Evolutionary conservation across 2,113 vertebrate genomes (phyloP).

Genomic region (Brachypteracias leptosomus): DNA sequence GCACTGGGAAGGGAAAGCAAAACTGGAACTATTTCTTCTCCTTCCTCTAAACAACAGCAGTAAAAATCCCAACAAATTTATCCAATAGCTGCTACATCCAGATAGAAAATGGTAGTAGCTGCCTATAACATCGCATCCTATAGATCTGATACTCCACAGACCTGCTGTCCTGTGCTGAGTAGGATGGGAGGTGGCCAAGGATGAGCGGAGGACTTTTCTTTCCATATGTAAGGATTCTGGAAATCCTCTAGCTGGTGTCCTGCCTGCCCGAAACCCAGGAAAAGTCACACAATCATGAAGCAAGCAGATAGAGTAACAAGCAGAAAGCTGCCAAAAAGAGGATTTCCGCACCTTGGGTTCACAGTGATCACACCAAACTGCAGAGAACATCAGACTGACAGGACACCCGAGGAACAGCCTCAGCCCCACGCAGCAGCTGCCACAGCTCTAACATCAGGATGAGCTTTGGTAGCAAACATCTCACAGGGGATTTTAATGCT

Average conservation of each 20-base stretch:
- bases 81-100: not conserved
- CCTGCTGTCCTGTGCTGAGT: not conserved
- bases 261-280: not conserved
- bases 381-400: not conserved
- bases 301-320: rapidly evolving
- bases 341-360: rapidly evolving
- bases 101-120: not conserved
- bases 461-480: rapidly evolving
- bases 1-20: not conserved
- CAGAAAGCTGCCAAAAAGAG: not conserved
- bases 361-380: not conserved
- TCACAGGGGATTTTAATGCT: not conserved
- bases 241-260: not conserved
- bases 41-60: not conserved
- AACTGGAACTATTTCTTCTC: not conserved
- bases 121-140: not conserved
- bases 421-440: not conserved
- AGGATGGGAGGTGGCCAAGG: not conserved
- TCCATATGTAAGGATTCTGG: not conserved
- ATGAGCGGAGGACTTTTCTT: not conserved
- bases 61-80: not conserved
- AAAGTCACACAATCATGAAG: not conserved
- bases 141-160: not conserved
- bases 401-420: not conserved
- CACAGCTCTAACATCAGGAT: not conserved